phyloP scores from a whole-genome alignment of 1,140 invertebrate species.

The Drosophila santomea region DNA sequence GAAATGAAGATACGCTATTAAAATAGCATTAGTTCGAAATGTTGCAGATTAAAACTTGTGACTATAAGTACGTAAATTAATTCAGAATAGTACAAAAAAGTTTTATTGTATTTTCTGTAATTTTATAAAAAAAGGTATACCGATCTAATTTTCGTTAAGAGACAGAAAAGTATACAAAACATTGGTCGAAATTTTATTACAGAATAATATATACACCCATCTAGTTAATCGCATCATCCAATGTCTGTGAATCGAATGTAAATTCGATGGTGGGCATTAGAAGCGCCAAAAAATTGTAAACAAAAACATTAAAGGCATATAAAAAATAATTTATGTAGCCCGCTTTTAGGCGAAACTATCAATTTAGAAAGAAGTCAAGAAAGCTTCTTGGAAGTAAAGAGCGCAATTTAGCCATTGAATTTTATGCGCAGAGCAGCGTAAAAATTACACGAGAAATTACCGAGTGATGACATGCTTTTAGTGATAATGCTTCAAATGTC shows the following conservation, averaged over 20 bases:
- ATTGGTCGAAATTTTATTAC: no score
- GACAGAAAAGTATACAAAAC: no score
- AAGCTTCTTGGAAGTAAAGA: conserved; percentile 9
- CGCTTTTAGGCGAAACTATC: conserved; percentile 69
- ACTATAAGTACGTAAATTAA: no score
- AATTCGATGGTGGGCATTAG: conserved; percentile 7
- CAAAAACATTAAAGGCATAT: conserved; percentile 65
- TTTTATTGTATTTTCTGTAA: no score
- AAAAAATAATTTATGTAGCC: conserved; percentile 71
- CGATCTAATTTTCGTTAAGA: no score
- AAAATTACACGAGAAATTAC: conserved; percentile 66
- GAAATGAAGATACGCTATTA: conserved; percentile 6
- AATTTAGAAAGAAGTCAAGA: conserved; percentile 18
- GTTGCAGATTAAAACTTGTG: conserved; percentile 6
- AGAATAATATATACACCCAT: neutral
- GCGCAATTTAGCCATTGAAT: conserved; percentile 54
- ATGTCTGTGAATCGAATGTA: conserved; percentile 1
- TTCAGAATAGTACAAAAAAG: no score
- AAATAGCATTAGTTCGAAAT: neutral
- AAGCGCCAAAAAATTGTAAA: conserved; percentile 54
- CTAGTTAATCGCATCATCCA: neutral
- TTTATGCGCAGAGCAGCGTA: conserved; percentile 54
- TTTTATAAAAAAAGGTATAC: no score
- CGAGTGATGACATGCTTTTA: conserved; percentile 75
- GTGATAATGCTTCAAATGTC: conserved; percentile 60